Evolutionary conservation across 2,888 invertebrate species (phyloP).

Genomic region (Temnothorax ravouxi): DNA sequence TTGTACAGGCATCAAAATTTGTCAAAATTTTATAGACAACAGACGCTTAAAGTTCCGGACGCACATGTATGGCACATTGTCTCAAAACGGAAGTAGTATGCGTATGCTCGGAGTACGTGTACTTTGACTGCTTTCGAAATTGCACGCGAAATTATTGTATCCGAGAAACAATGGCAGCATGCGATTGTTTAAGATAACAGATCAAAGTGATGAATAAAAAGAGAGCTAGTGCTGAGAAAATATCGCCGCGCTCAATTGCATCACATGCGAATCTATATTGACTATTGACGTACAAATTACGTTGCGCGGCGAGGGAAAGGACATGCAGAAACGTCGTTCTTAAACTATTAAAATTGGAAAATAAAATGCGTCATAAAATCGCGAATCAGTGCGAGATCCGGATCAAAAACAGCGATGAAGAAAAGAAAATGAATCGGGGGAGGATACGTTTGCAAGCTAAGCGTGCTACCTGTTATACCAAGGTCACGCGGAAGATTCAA

Average conservation of each 20-base stretch:
- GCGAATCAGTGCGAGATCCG: neutral
- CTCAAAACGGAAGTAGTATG: neutral
- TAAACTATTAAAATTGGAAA: slow-evolving; percentile 8
- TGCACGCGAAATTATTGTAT: neutral
- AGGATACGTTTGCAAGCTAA: slow-evolving; percentile 64
- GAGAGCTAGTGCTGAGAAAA: slow-evolving; percentile 39
- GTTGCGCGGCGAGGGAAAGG: neutral
- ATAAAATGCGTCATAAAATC: neutral
- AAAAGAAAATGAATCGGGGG: slow-evolving; percentile 59
- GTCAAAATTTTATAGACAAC: neutral
- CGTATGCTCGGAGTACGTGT: neutral
- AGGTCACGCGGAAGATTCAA: slow-evolving; percentile 79
- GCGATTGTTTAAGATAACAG: slow-evolving; percentile 6
- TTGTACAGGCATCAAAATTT: neutral
- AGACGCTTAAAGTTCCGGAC: neutral
- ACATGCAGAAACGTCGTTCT: neutral
- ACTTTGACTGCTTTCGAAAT: neutral
- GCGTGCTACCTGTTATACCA: slow-evolving; percentile 79
- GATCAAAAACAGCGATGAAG: slow-evolving; percentile 20
- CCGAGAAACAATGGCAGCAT: neutral
- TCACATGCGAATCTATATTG: slow-evolving; percentile 49
- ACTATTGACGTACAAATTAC: slow-evolving; percentile 63
- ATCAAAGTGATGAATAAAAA: neutral
- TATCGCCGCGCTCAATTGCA: slow-evolving; percentile 53
- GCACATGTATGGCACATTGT: neutral